Evolutionary conservation across 2,888 invertebrate species (phyloP).

Genomic region (Agriopis leucophaearia): DNA sequence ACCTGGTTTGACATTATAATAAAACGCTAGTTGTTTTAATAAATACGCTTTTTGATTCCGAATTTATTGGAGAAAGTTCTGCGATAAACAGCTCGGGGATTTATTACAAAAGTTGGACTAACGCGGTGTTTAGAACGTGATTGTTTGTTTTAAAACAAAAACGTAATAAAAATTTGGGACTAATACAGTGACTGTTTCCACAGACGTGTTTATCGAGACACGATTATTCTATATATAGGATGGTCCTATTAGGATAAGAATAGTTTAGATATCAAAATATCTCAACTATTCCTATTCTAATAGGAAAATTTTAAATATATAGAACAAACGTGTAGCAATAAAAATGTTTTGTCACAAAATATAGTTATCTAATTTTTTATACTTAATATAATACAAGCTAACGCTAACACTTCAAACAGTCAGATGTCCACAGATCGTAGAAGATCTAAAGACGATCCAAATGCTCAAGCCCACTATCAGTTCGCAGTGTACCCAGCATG

Average conservation of each 20-base stretch:
- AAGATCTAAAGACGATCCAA: too few species aligned
- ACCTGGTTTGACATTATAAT: slow-evolving; percentile 42
- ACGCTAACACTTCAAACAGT: too few species aligned
- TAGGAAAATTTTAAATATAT: too few species aligned
- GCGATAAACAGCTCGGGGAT: slow-evolving; percentile 41
- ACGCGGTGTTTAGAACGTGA: slow-evolving; percentile 33
- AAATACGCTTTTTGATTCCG: slow-evolving; percentile 49
- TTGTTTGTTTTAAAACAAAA: slow-evolving; percentile 5
- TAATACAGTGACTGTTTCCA: background rate
- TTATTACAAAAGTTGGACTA: slow-evolving; percentile 37
- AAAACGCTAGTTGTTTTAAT: slow-evolving; percentile 53
- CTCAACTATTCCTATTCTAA: too few species aligned
- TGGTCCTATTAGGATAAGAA: background rate
- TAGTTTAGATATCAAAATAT: too few species aligned
- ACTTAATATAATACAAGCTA: too few species aligned
- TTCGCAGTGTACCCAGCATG: too few species aligned
- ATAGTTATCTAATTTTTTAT: too few species aligned
- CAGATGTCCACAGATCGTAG: too few species aligned
- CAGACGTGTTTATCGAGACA: background rate
- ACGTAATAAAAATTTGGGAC: background rate
- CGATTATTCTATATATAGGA: background rate
- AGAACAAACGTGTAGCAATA: too few species aligned
- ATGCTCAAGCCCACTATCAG: too few species aligned
- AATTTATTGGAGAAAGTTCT: slow-evolving; percentile 48
- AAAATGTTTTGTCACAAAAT: too few species aligned